These are phyloP conservation scores for Bradypodion ventrale DNA, from an alignment of 2,797 vertebrate species.

Conservation along the genomic window DNA sequence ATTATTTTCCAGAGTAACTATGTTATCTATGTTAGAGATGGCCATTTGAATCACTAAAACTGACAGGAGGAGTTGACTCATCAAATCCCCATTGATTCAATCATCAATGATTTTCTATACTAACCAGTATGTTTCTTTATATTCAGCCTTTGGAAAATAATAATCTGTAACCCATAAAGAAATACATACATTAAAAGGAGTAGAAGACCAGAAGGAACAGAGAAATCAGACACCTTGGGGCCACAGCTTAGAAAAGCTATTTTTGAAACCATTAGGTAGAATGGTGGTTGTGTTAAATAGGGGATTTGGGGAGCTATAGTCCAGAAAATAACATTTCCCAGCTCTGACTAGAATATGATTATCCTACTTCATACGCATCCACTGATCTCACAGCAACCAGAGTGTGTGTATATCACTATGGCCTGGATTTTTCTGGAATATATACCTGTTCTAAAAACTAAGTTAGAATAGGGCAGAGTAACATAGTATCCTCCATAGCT, in stretches of 20 bases:
- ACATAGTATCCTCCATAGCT: no score
- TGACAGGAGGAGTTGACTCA: background rate
- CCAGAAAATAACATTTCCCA: no score
- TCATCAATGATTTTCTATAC: no score
- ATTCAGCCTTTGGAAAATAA: background rate
- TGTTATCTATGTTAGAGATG: no score
- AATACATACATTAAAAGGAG: background rate
- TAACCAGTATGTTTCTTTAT: background rate
- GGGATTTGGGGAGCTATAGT: no score
- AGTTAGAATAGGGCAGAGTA: background rate
- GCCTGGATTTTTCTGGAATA: background rate
- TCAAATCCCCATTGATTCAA: background rate
- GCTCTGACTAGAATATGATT: no score
- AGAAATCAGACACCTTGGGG: background rate
- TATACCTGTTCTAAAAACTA: slow-evolving; percentile 8
- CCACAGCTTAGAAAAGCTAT: no score
- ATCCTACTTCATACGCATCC: background rate
- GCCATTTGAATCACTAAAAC: no score
- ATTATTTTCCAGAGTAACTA: background rate
- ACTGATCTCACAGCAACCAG: background rate
- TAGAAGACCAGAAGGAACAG: no score
- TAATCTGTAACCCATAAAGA: background rate
- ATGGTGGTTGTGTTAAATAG: no score
- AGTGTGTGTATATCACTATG: no score
- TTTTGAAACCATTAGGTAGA: no score